A percentile compares a stretch with the other conserved stretches of the same genome.
These are phyloP conservation scores for Gryllus bimaculatus DNA, from an alignment of 1,140 invertebrate genomes.

Conservation along the genomic window DNA sequence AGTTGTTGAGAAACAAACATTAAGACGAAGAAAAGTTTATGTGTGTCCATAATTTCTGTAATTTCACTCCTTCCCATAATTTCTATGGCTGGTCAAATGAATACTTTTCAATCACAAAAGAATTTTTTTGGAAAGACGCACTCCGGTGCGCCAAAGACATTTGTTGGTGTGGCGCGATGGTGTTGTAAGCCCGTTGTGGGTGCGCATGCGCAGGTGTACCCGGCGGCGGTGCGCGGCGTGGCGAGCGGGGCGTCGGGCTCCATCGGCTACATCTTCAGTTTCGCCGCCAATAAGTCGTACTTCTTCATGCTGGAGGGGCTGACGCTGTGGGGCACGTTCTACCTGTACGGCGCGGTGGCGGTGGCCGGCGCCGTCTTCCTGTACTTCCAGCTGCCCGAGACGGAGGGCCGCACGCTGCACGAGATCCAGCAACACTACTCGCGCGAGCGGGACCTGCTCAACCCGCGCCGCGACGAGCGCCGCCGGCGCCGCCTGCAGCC, in stretches of 20 bases:
- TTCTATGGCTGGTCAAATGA: no score
- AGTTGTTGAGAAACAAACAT: no score
- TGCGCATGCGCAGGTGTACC: constrained; percentile 35
- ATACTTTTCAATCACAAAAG: no score
- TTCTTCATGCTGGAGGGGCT: constrained; percentile 49
- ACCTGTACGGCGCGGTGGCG: constrained; percentile 54
- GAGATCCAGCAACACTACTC: constrained; percentile 62
- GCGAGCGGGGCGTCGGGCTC: constrained; percentile 59
- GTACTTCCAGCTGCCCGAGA: constrained; percentile 60
- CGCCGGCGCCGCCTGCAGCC: neutral
- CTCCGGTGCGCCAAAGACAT: no score
- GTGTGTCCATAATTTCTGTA: no score
- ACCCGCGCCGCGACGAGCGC: neutral
- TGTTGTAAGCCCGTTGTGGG: no score
- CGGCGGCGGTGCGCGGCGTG: constrained; percentile 50
- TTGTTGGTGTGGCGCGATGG: no score
- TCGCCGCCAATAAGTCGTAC: constrained; percentile 61
- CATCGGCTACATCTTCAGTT: constrained; percentile 59
- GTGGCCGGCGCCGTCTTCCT: constrained; percentile 50
- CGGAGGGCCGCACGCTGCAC: constrained; percentile 67
- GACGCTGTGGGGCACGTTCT: constrained; percentile 55
- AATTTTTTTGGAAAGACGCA: no score
- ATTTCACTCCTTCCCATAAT: no score
- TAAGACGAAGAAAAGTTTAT: no score
- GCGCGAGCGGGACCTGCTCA: constrained; percentile 40